Conservation (phyloP, 2,888 invertebrate species). For the Furcula furcula region DNA sequence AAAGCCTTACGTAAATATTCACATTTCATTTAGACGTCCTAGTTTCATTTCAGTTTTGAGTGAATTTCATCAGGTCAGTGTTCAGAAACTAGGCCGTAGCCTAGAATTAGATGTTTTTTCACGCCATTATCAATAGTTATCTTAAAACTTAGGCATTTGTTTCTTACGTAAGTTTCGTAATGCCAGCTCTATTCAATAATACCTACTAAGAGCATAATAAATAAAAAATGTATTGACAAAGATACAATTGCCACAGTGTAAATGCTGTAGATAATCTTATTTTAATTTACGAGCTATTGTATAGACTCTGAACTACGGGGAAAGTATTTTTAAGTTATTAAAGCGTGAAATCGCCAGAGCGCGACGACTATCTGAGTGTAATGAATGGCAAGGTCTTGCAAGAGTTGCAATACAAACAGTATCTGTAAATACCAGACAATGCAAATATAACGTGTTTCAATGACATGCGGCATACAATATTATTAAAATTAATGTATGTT, state of each 20-base stretch:
- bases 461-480: not conserved
- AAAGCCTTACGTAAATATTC: conserved; percentile 29
- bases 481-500: not conserved
- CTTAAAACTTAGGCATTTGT: conserved; percentile 1
- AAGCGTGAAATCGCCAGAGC: conserved; percentile 18
- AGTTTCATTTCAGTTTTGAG: conserved; percentile 40
- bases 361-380: conserved; percentile 18
- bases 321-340: conserved; percentile 19
- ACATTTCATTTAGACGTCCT: conserved; percentile 28
- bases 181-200: too few species aligned
- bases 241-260: too few species aligned
- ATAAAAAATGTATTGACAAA: too few species aligned
- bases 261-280: too few species aligned
- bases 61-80: conserved; percentile 50
- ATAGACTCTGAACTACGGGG: not conserved
- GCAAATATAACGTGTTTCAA: not conserved
- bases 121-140: conserved; percentile 6
- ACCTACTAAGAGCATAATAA: too few species aligned
- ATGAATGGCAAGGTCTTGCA: conserved; percentile 39
- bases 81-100: conserved; percentile 43
- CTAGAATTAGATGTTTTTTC: conserved; percentile 28
- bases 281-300: not conserved
- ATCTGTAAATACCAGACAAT: conserved; percentile 32
- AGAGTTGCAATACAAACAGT: conserved; percentile 28
- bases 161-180: conserved; percentile 2